A percentile compares a stretch with the other conserved stretches of the same genome.
Conservation (phyloP, 2,888 invertebrate species). For the Zonitis immaculata region DNA sequence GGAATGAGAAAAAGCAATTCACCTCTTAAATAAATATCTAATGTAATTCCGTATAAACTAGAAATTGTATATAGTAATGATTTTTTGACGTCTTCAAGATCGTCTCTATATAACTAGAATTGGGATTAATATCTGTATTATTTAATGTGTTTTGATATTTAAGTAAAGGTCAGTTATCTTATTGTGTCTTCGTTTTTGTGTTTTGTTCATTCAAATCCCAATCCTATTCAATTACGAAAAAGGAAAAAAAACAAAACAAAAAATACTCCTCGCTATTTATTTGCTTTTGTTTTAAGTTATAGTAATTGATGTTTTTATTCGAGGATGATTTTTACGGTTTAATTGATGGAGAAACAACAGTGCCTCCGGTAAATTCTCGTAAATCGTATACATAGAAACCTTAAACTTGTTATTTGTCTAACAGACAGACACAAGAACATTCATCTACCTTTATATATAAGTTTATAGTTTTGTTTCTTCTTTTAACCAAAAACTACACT, state of each 20-base stretch:
- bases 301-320: background rate
- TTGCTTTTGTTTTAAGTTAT: background rate
- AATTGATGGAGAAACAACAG: background rate
- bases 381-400: background rate
- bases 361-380: background rate
- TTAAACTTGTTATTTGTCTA: background rate
- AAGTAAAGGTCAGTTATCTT: background rate
- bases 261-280: background rate
- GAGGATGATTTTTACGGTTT: background rate
- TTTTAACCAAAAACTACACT: too few species aligned
- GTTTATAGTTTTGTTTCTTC: too few species aligned
- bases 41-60: slow-evolving; percentile 1
- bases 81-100: background rate
- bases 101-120: background rate
- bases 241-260: too few species aligned
- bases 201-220: too few species aligned
- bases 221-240: too few species aligned
- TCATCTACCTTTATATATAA: too few species aligned
- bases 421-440: background rate
- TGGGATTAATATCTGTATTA: background rate
- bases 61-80: background rate
- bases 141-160: background rate
- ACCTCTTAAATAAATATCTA: background rate
- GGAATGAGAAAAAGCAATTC: slow-evolving; percentile 1
- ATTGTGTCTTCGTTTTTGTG: background rate